Percentiles rank a stretch among this genome's conserved stretches.
Evolutionary conservation across 2,888 invertebrate genomes (phyloP).

Genomic region (Odontocolon sp.): DNA sequence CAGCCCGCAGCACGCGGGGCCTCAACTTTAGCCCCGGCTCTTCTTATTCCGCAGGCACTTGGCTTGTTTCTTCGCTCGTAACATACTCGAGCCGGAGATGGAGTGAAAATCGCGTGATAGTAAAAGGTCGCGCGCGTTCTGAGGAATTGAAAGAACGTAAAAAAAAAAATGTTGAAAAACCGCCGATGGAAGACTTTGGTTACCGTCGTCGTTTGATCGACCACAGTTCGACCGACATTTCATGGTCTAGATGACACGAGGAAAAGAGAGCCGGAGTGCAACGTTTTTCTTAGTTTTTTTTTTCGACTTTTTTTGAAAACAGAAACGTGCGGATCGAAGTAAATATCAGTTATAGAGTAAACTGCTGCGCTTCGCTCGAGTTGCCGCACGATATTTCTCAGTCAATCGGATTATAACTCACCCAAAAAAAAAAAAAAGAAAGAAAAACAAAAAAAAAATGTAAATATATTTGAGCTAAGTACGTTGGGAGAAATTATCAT

Average conservation of each 20-base stretch:
- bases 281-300: constrained; percentile 18
- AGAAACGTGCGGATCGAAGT: constrained; percentile 38
- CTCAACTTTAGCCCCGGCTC: neutral
- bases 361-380: constrained; percentile 25
- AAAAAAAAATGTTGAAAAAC: constrained; percentile 15
- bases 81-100: no score
- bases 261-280: constrained; percentile 13
- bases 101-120: no score
- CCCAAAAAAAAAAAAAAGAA: neutral
- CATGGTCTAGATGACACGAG: constrained; percentile 57
- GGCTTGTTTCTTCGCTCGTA: neutral
- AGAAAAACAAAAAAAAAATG: neutral
- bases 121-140: no score
- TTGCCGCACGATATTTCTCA: constrained; percentile 33
- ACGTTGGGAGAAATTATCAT: neutral
- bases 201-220: constrained; percentile 28
- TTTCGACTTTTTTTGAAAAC: neutral
- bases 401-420: constrained; percentile 28
- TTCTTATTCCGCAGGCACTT: neutral
- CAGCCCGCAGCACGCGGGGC: neutral
- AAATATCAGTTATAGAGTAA: constrained; percentile 35
- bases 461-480: neutral
- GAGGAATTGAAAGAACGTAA: neutral
- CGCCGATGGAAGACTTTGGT: constrained; percentile 14
- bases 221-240: constrained; percentile 59